Evolutionary conservation across 2,113 vertebrate genomes (phyloP).

Genomic region (Crotophaga sulcirostris): DNA sequence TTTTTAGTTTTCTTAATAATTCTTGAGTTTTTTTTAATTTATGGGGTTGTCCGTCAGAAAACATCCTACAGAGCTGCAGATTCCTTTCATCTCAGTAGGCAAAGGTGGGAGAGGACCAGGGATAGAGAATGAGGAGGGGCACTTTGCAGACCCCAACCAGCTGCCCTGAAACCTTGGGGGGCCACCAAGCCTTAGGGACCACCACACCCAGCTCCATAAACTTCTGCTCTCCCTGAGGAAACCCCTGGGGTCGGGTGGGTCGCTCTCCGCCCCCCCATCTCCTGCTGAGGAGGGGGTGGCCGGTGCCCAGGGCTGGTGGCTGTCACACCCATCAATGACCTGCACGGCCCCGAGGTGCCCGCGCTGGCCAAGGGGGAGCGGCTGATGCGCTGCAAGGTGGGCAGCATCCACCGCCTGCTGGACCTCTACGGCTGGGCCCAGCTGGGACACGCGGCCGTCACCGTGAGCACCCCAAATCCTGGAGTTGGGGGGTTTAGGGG

Average conservation of each 20-base stretch:
- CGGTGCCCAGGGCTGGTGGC: constrained; percentile 80
- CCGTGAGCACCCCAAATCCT: constrained; percentile 68
- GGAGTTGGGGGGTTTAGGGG: neutral
- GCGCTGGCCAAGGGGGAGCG: constrained; percentile 91
- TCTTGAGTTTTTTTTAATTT: neutral
- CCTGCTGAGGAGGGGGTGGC: fast-evolving
- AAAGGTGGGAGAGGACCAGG: neutral
- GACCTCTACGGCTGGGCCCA: constrained; percentile 94
- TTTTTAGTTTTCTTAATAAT: no score
- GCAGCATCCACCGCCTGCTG: constrained; percentile 90
- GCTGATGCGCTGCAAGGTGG: constrained; percentile 93
- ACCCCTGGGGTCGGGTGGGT: fast-evolving
- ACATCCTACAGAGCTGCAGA: fast-evolving
- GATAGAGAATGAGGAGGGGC: neutral
- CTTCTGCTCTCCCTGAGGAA: fast-evolving
- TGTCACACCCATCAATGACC: constrained; percentile 92
- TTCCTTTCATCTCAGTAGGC: fast-evolving
- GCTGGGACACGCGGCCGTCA: constrained; percentile 85
- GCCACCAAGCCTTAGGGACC: neutral
- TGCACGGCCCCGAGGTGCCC: constrained; percentile 82
- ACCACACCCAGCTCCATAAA: neutral
- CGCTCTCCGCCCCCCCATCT: neutral
- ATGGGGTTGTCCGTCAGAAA: neutral
- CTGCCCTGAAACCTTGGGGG: neutral
- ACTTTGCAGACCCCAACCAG: neutral